Evolutionary conservation across 2,113 vertebrate genomes (phyloP).

Genomic region (Hippoglossus stenolepis): DNA sequence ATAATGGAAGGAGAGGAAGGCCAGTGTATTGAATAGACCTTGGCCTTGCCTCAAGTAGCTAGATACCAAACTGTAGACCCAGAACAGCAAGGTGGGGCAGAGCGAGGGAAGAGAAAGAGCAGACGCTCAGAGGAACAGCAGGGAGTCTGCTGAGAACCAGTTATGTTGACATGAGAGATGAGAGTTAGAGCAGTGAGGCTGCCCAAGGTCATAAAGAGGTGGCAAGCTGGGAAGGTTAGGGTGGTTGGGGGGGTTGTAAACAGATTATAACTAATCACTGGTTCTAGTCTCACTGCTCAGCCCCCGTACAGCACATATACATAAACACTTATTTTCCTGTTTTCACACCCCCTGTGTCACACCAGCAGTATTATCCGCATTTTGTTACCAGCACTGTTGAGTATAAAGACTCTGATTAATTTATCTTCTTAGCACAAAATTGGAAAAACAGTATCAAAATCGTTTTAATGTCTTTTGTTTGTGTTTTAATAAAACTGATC

Average conservation of each 20-base stretch:
- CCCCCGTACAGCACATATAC: conserved; percentile 23
- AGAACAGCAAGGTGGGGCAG: conserved; percentile 4
- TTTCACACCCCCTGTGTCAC: conserved; percentile 17
- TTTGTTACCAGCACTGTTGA: neutral
- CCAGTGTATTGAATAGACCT: conserved; percentile 42
- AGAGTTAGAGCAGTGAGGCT: neutral
- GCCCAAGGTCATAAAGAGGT: conserved; percentile 24
- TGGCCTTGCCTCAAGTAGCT: conserved; percentile 34
- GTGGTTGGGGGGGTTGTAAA: conserved; percentile 41
- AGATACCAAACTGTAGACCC: neutral
- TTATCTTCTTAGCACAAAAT: neutral
- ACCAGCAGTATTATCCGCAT: conserved; percentile 17
- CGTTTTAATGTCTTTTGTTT: neutral
- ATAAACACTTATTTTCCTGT: conserved; percentile 8
- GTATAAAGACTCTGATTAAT: neutral
- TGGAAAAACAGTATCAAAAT: neutral
- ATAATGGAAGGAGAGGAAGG: conserved; percentile 54
- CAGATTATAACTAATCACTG: conserved; percentile 75
- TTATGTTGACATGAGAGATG: neutral
- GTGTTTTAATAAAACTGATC: neutral
- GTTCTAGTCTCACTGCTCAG: conserved; percentile 42
- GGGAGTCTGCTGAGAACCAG: neutral
- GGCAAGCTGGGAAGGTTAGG: conserved; percentile 19
- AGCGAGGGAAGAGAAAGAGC: neutral
- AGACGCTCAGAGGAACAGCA: neutral